These are phyloP conservation scores for Piprites chloris DNA, from an alignment of 2,113 vertebrate genomes.

Conservation along the genomic window DNA sequence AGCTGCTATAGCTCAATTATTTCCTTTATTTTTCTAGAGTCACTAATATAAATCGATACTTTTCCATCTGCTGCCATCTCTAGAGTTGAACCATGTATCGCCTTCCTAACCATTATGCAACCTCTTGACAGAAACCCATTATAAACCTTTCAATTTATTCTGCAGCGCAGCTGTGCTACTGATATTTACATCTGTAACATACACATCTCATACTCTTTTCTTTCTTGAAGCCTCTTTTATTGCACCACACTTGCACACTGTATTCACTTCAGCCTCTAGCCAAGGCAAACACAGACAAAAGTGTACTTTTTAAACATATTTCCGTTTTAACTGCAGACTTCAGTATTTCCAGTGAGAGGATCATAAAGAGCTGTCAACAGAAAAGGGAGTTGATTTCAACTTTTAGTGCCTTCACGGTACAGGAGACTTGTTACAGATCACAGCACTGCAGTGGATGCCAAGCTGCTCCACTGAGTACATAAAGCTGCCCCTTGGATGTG, in stretches of 20 bases:
- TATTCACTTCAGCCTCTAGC: slow-evolving; percentile 45
- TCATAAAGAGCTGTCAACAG: slow-evolving; percentile 48
- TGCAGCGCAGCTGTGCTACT: slow-evolving; percentile 21
- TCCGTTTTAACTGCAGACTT: slow-evolving; percentile 41
- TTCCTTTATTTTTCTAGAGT: slow-evolving; percentile 34
- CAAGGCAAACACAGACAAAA: slow-evolving; percentile 67
- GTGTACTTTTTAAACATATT: slow-evolving; percentile 24
- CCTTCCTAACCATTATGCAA: slow-evolving; percentile 31
- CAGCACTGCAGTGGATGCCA: background rate
- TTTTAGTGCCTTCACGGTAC: background rate
- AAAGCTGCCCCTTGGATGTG: background rate
- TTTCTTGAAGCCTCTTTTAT: slow-evolving; percentile 33
- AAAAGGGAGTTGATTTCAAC: background rate
- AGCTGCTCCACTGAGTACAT: background rate
- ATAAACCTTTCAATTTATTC: slow-evolving; percentile 65
- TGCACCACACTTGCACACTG: slow-evolving; percentile 22
- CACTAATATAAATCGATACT: background rate
- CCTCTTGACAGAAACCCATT: slow-evolving; percentile 39
- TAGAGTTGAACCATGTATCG: slow-evolving; percentile 12
- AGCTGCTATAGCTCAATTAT: background rate
- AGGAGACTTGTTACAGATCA: background rate
- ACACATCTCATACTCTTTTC: slow-evolving; percentile 53
- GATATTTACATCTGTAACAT: slow-evolving; percentile 60
- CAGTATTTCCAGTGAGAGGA: slow-evolving; percentile 47
- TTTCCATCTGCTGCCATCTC: slow-evolving; percentile 40